Conservation (phyloP, 2,888 invertebrate species). For the Sarcophaga rosellei region DNA sequence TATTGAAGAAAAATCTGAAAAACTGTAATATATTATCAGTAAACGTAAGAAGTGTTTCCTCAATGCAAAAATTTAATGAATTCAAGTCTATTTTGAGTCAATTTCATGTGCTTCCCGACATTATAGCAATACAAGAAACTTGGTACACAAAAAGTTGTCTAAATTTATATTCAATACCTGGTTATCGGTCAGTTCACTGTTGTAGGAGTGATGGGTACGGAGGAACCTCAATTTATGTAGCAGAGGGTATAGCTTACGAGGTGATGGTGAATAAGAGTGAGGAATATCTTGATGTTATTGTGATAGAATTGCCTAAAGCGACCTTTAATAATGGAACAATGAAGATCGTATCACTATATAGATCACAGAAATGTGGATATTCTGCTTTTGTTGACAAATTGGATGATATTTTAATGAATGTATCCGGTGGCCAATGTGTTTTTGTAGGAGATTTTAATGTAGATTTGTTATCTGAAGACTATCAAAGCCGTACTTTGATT, state of each 20-base stretch:
- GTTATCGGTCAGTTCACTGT: not conserved
- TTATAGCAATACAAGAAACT: not conserved
- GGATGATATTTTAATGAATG: not conserved
- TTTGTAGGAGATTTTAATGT: not conserved
- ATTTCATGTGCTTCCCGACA: not conserved
- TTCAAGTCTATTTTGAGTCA: not conserved
- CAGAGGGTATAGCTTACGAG: not conserved
- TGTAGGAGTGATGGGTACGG: not conserved
- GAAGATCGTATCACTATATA: not conserved
- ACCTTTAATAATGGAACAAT: not conserved
- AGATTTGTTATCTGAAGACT: not conserved
- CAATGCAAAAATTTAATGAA: not conserved
- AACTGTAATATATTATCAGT: not conserved
- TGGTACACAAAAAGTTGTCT: not conserved
- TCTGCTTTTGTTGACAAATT: not conserved
- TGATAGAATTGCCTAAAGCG: not conserved
- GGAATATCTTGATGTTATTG: not conserved
- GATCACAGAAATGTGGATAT: not conserved
- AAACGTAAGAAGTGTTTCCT: not conserved
- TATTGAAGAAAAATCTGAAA: no score
- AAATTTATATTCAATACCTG: not conserved
- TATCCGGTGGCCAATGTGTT: not conserved
- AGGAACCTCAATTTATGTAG: not conserved
- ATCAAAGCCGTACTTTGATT: not conserved
- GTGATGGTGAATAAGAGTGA: not conserved